phyloP scores from a whole-genome alignment of 2,797 vertebrate species.

The Borostomias antarcticus region DNA sequence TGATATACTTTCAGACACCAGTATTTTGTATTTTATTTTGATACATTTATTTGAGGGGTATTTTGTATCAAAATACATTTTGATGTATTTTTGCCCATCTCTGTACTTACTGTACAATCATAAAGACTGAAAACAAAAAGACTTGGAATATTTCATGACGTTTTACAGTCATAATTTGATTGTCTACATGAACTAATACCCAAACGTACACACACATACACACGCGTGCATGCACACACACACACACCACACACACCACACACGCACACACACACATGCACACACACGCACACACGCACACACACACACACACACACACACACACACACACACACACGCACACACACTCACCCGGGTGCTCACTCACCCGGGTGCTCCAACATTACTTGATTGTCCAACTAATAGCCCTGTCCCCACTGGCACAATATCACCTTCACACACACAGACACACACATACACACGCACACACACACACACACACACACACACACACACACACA shows the following conservation, averaged over 20 bases:
- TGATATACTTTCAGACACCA: too few relatives aligned
- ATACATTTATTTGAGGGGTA: too few relatives aligned
- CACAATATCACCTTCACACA: conserved; percentile 28
- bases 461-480: neutral
- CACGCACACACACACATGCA: neutral
- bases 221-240: neutral
- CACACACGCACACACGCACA: neutral
- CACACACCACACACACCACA: conserved; percentile 6
- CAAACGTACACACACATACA: neutral
- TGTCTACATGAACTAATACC: neutral
- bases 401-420: conserved; percentile 13
- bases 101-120: too few relatives aligned
- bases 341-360: too few relatives aligned
- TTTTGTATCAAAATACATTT: too few relatives aligned
- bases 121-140: too few relatives aligned
- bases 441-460: neutral
- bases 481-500: too few relatives aligned
- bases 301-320: neutral
- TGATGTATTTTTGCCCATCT: too few relatives aligned
- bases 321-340: too few relatives aligned
- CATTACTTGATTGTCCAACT: neutral
- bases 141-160: too few relatives aligned
- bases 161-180: neutral
- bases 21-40: too few relatives aligned
- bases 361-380: too few relatives aligned